phyloP scores from a whole-genome alignment of 2,797 vertebrate species.

The Mormyrops attenuatus region DNA sequence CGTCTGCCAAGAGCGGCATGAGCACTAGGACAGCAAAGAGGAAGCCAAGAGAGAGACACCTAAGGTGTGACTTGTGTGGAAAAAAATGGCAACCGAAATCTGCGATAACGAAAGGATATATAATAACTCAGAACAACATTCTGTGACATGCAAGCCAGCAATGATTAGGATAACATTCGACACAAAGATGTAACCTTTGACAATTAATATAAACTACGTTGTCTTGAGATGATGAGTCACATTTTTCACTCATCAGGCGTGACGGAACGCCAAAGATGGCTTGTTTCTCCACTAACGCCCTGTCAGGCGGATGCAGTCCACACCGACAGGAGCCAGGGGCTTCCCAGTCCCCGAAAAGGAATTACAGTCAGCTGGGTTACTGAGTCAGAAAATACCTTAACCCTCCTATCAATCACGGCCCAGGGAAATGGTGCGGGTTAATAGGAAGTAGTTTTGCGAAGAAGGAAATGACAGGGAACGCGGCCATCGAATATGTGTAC shows the following conservation, averaged over 20 bases:
- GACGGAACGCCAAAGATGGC: background rate
- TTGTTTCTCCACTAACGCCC: background rate
- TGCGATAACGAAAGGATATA: background rate
- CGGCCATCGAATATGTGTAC: background rate
- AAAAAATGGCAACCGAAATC: background rate
- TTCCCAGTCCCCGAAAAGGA: constrained; percentile 18
- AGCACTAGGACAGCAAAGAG: background rate
- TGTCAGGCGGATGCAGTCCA: background rate
- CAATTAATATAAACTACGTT: background rate
- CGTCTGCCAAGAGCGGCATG: constrained; percentile 1
- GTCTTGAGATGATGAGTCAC: background rate
- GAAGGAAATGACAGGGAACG: background rate
- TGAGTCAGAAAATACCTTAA: constrained; percentile 31
- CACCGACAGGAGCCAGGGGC: background rate
- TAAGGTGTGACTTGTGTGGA: background rate
- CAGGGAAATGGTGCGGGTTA: constrained; percentile 13
- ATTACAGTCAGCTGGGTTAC: constrained; percentile 31
- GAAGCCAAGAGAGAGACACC: background rate
- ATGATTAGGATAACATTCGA: background rate
- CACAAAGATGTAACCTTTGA: background rate
- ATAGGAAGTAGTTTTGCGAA: constrained; percentile 13
- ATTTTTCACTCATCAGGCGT: background rate
- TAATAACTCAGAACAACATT: background rate
- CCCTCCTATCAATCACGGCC: constrained; percentile 26
- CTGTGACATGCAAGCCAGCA: background rate